Base-by-base conservation (phyloP, 92 coral and sea anemone species). In the Bergia sp. region DNA sequence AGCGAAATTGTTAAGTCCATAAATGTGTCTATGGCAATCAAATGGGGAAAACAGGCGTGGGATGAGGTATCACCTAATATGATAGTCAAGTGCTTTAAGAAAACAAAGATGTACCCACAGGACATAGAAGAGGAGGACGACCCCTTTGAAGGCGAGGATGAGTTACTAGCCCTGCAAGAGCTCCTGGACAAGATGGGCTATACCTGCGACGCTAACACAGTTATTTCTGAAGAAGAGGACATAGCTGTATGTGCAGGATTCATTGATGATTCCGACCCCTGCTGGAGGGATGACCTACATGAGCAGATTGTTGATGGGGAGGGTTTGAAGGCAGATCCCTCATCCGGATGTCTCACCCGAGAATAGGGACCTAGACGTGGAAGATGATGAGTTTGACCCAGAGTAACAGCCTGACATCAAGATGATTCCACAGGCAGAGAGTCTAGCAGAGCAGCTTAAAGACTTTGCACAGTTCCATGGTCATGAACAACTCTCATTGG, bases 21-120 rank as follows among this genome's bases (percentile, higher is more conserved):
- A 57, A 89, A 91, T 67, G 64, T 91, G 44, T 84, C 90, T 20
- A 89, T 88, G 89, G 81, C 89, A 64, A 73, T 92, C 36, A 89
- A 89, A 89, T 85, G 92, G 84, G 90, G 90, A 45, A 88, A 66
- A 79, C 89, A 91, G 67, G 91, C 92, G 40, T 89, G 94, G 91
- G 69, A 73, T 65, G 94, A 91, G 82, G 90, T 91, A 29, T 29
- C 29, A 29, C 29, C 29, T 29, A 29, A 29, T 29, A 29, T 29
- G 29, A 29, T 29, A 29, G 29, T 29, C 29, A 29, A 29, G 29
- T 29, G 29, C 29, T 29, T 29, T 29, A 29, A 29, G 29, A 29
- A 29, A 29, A 29, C 29, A 29, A 29, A 29, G 29, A 29, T 29
- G 29, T 29, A 29, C 29, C 29, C 29, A 29, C 29, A 29, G 29